Conservation (phyloP, 2,888 invertebrate genomes). For the Patella caerulea region DNA sequence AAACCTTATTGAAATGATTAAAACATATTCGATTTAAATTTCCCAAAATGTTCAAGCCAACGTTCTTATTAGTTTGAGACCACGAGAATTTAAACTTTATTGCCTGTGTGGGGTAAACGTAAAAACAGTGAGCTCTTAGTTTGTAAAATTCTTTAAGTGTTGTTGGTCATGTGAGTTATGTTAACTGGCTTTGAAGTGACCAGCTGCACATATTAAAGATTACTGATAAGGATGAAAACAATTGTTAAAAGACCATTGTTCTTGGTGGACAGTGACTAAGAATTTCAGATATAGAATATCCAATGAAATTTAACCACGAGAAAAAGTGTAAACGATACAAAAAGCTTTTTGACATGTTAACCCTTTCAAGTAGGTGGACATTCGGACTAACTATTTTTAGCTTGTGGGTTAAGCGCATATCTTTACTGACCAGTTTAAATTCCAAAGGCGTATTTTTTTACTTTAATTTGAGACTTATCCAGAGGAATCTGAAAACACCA, state of each 20-base stretch:
- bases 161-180: neutral
- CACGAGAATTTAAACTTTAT: too few species aligned
- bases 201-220: neutral
- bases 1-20: too few species aligned
- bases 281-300: neutral
- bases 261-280: neutral
- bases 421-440: conserved; percentile 4
- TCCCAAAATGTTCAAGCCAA: too few species aligned
- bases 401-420: neutral
- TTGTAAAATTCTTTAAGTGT: too few species aligned
- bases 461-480: conserved; percentile 9
- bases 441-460: neutral
- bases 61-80: too few species aligned
- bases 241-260: conserved; percentile 6
- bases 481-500: neutral
- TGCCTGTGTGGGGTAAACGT: too few species aligned
- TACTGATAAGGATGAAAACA: neutral
- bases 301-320: neutral
- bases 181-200: conserved; percentile 6
- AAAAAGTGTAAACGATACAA: neutral
- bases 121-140: too few species aligned
- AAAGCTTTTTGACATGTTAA: too few species aligned
- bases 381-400: too few species aligned
- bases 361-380: too few species aligned
- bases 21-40: too few species aligned